A percentile compares a stretch with the other conserved stretches of the same genome.
phyloP scores from a whole-genome alignment of 2,888 invertebrate genomes.

The Xestia ashworthii region DNA sequence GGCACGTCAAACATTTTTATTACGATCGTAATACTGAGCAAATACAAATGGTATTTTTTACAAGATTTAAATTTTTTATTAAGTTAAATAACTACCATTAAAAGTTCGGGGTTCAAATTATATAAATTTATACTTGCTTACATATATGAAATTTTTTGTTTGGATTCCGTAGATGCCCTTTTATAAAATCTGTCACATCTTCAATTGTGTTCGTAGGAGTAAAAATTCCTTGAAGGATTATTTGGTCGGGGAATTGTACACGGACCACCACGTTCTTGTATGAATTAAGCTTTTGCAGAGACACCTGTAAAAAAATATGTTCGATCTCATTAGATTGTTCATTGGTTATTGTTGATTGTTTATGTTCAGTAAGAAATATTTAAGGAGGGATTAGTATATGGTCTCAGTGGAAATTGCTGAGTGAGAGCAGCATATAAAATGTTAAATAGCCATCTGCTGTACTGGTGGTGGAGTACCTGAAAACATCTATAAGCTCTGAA shows the following conservation, averaged over 20 bases:
- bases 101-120: background rate
- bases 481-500: no score
- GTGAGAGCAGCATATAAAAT: background rate
- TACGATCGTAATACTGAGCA: background rate
- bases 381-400: background rate
- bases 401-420: background rate
- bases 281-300: conserved; percentile 89
- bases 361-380: background rate
- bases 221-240: conserved; percentile 97
- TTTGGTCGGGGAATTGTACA: conserved; percentile 96
- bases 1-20: background rate
- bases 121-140: conserved; percentile 86
- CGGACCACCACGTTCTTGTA: conserved; percentile 95
- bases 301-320: conserved; percentile 69
- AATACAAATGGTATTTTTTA: background rate
- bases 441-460: background rate
- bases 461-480: background rate
- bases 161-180: conserved; percentile 92
- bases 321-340: background rate
- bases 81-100: background rate
- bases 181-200: conserved; percentile 94
- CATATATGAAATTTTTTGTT: conserved; percentile 94
- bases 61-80: no score
- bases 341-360: no score
- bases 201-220: conserved; percentile 93